phyloP scores from a whole-genome alignment of 2,797 vertebrate genomes.

The Pseudochaenichthys georgianus region DNA sequence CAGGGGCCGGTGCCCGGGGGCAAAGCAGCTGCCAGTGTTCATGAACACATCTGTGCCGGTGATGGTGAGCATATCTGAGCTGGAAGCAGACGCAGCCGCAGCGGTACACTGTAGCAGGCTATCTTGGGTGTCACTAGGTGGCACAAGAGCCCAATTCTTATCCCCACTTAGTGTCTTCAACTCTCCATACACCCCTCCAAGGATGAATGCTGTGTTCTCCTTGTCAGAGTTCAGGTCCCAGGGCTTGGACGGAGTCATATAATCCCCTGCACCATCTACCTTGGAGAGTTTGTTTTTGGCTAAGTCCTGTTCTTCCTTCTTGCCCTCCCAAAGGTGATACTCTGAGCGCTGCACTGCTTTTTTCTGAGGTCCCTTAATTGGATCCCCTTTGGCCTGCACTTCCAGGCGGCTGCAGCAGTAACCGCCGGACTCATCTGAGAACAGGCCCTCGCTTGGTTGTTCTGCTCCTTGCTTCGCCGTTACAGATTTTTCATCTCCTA shows the following conservation, averaged over 20 bases:
- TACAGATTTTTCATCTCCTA: constrained; percentile 86
- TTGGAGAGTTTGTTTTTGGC: constrained; percentile 89
- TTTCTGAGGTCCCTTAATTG: constrained; percentile 87
- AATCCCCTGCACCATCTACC: constrained; percentile 92
- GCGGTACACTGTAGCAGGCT: constrained; percentile 92
- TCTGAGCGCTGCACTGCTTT: constrained; percentile 97
- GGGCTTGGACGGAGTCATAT: constrained; percentile 95
- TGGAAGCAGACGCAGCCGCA: constrained; percentile 76
- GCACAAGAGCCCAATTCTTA: constrained; percentile 94
- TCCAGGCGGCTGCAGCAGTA: constrained; percentile 92
- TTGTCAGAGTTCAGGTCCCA: constrained; percentile 92
- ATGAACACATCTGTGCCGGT: constrained; percentile 96
- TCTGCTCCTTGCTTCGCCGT: constrained; percentile 83
- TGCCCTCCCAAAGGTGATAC: constrained; percentile 97
- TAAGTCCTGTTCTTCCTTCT: constrained; percentile 91
- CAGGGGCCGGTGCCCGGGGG: constrained; percentile 94
- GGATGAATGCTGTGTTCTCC: constrained; percentile 94
- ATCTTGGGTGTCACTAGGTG: constrained; percentile 86
- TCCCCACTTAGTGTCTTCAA: constrained; percentile 92
- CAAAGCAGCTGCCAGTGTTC: constrained; percentile 94
- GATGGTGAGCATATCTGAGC: constrained; percentile 94
- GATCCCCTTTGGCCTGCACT: constrained; percentile 85
- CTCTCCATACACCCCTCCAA: constrained; percentile 98
- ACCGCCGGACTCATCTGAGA: constrained; percentile 87
- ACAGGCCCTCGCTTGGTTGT: constrained; percentile 87